A percentile compares a stretch with the other conserved stretches of the same genome.
These are phyloP conservation scores for Harpagoxenus sublaevis DNA, from an alignment of 2,888 invertebrate species.

Conservation along the genomic window DNA sequence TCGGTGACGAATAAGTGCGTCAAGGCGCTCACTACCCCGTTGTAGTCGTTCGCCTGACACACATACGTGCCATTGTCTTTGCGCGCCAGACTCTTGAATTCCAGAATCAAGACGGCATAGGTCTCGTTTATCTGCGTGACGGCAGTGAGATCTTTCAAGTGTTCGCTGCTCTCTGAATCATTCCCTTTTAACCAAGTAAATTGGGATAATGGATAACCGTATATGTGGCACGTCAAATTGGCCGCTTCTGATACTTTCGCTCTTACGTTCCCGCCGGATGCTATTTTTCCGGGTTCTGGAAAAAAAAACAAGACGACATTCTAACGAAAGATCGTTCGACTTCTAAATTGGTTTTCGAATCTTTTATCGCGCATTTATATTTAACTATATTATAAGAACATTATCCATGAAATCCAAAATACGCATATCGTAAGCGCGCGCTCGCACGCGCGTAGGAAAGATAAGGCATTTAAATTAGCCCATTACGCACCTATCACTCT, in stretches of 20 bases:
- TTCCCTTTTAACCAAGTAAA: slow-evolving; percentile 89
- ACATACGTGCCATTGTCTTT: slow-evolving; percentile 92
- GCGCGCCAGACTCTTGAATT: slow-evolving; percentile 88
- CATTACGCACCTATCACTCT: slow-evolving; percentile 82
- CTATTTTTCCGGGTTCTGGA: slow-evolving; percentile 87
- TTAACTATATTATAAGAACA: background rate
- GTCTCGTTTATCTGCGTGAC: slow-evolving; percentile 87
- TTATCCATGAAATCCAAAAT: background rate
- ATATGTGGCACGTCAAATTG: slow-evolving; percentile 87
- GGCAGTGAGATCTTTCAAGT: slow-evolving; percentile 83
- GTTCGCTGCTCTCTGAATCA: slow-evolving; percentile 84
- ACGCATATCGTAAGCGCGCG: background rate
- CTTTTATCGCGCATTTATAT: background rate
- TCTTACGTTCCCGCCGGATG: slow-evolving; percentile 86
- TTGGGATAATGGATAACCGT: slow-evolving; percentile 88
- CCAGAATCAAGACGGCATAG: slow-evolving; percentile 88
- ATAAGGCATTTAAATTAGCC: background rate
- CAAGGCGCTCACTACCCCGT: slow-evolving; percentile 86
- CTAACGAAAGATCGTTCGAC: background rate
- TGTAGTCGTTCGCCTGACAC: slow-evolving; percentile 83
- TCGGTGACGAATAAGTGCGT: slow-evolving; percentile 89
- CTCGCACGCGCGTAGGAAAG: background rate
- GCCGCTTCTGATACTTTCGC: slow-evolving; percentile 87
- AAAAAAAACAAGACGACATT: slow-evolving; percentile 31
- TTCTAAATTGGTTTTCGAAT: background rate